Conservation (phyloP, 1,140 invertebrate genomes). For the Trichonephila clavipes region DNA sequence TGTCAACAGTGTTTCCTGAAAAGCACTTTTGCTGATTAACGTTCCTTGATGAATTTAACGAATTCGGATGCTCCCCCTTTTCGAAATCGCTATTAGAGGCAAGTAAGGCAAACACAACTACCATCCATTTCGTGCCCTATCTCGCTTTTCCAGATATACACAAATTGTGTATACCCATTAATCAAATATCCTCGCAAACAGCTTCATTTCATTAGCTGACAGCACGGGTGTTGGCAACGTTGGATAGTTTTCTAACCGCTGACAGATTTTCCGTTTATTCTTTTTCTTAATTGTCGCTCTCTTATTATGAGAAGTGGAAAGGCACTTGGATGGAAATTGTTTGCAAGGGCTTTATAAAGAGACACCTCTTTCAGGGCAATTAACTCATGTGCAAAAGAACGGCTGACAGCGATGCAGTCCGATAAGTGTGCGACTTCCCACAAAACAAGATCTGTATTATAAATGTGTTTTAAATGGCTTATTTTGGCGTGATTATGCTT, state of each 20-base stretch:
- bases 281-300: constrained; percentile 42
- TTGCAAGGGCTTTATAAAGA: background rate
- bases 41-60: constrained; percentile 33
- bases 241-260: constrained; percentile 49
- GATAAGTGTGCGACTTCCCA: background rate
- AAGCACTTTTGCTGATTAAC: constrained; percentile 54
- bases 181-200: constrained; percentile 55
- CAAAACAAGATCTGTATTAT: background rate
- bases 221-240: background rate
- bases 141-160: constrained; percentile 42
- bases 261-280: constrained; percentile 37
- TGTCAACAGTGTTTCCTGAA: constrained; percentile 24
- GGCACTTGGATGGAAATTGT: background rate
- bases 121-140: constrained; percentile 25
- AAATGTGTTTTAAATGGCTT: no score
- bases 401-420: background rate
- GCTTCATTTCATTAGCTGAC: constrained; percentile 70
- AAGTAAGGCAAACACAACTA: constrained; percentile 17
- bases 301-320: constrained; percentile 17
- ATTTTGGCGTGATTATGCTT: no score
- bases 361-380: constrained; percentile 38
- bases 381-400: constrained; percentile 28
- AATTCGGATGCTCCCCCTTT: constrained; percentile 4
- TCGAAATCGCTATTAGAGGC: constrained; percentile 15
- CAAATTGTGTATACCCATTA: constrained; percentile 40